These are phyloP conservation scores for Sibirionetta formosa DNA, from an alignment of 2,797 vertebrate species.

Conservation along the genomic window DNA sequence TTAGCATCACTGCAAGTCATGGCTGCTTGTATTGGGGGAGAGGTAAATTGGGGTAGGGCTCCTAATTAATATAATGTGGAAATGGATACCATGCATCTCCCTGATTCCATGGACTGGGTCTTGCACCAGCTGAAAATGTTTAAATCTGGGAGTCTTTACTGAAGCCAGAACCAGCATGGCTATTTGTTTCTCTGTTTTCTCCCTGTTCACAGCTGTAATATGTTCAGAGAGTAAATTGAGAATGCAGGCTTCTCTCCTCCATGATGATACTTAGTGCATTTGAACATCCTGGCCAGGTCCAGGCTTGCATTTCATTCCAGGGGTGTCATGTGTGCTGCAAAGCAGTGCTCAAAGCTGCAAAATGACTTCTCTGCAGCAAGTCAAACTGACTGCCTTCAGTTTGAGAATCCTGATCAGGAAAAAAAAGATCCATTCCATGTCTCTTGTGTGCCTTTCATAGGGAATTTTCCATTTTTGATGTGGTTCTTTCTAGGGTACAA, in stretches of 20 bases:
- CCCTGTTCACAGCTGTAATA: not conserved
- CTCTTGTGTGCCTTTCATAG: not conserved
- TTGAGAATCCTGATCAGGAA: not conserved
- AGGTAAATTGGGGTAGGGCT: rapidly evolving
- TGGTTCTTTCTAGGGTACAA: not conserved
- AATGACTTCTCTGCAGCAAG: not conserved
- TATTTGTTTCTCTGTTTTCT: not conserved
- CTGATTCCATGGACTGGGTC: not conserved
- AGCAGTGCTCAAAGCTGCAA: not conserved
- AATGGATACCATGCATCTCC: not conserved
- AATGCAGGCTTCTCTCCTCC: not conserved
- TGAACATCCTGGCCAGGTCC: not conserved
- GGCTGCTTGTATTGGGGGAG: not conserved
- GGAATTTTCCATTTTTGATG: not conserved
- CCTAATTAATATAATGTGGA: not conserved
- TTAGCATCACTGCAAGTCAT: not conserved
- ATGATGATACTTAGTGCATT: not conserved
- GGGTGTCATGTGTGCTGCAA: not conserved
- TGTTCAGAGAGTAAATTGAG: not conserved
- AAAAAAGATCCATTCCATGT: not conserved
- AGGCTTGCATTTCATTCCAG: not conserved
- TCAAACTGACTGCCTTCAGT: not conserved
- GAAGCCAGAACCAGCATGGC: not conserved
- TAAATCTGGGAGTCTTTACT: not conserved
- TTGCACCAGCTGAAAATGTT: not conserved